phyloP scores from a whole-genome alignment of 2,113 vertebrate species.

The Agelaius phoeniceus region DNA sequence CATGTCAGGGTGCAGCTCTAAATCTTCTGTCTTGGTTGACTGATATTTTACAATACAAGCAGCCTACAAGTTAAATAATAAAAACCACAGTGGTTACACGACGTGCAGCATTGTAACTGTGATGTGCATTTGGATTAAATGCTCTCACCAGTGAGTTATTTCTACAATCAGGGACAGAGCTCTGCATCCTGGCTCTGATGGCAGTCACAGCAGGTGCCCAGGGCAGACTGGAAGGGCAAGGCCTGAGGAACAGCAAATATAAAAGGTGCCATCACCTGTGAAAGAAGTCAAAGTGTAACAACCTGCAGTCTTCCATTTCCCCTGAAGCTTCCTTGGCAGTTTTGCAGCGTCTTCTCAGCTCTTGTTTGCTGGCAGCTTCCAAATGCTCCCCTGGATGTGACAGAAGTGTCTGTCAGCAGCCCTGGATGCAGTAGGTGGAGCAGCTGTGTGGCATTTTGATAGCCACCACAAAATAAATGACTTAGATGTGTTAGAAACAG shows the following conservation, averaged over 20 bases:
- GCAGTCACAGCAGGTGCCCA: not conserved
- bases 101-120: not conserved
- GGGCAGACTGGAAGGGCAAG: not conserved
- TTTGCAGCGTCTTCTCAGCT: not conserved
- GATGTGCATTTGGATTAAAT: not conserved
- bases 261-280: not conserved
- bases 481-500: not conserved
- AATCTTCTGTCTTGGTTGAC: not conserved
- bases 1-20: not conserved
- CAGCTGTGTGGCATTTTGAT: not conserved
- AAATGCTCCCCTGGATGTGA: not conserved
- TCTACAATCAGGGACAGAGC: not conserved
- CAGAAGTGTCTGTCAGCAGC: not conserved
- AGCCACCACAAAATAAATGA: not conserved
- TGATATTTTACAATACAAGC: not conserved
- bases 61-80: not conserved
- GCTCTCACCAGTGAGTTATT: not conserved
- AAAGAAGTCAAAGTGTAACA: not conserved
- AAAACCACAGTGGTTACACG: not conserved
- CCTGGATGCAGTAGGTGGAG: not conserved
- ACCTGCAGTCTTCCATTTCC: not conserved
- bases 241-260: not conserved
- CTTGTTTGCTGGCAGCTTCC: not conserved
- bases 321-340: not conserved
- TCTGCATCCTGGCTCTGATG: not conserved